A percentile compares a stretch with the other conserved stretches of the same genome.
Evolutionary conservation across 1,140 invertebrate genomes (phyloP).

Genomic region (Mamestra configurata): DNA sequence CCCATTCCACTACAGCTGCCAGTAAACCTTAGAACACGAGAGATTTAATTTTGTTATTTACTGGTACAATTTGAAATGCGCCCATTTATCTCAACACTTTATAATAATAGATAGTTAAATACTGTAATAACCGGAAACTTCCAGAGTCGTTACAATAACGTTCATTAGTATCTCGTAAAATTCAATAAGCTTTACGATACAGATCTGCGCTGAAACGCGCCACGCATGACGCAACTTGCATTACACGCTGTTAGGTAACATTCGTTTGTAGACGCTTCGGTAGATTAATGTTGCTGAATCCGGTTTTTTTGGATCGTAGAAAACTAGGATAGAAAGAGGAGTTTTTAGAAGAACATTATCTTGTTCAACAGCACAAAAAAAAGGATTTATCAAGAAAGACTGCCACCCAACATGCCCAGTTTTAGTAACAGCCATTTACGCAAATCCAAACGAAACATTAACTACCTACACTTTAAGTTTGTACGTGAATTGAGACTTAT

Average conservation of each 20-base stretch:
- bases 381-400: too few relatives aligned
- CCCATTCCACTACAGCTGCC: neutral
- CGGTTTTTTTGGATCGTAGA: slow-evolving; percentile 43
- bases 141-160: slow-evolving; percentile 61
- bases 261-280: slow-evolving; percentile 58
- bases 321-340: neutral
- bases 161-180: slow-evolving; percentile 60
- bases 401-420: neutral
- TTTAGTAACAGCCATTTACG: too few relatives aligned
- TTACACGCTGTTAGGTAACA: slow-evolving; percentile 48
- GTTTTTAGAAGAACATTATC: neutral
- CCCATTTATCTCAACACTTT: slow-evolving; percentile 55
- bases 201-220: slow-evolving; percentile 25
- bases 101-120: slow-evolving; percentile 48
- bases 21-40: slow-evolving; percentile 36
- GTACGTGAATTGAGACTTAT: too few relatives aligned
- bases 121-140: slow-evolving; percentile 62
- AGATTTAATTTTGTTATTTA: slow-evolving; percentile 40
- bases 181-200: slow-evolving; percentile 59
- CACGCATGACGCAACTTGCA: slow-evolving; percentile 46
- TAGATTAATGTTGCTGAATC: slow-evolving; percentile 53
- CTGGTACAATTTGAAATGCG: slow-evolving; percentile 25
- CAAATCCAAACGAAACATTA: too few relatives aligned
- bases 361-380: too few relatives aligned
- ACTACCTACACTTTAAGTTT: too few relatives aligned